Percentiles rank a stretch among this genome's conserved stretches.
phyloP scores from a whole-genome alignment of 2,888 invertebrate genomes.

The Clitarchus hookeri region DNA sequence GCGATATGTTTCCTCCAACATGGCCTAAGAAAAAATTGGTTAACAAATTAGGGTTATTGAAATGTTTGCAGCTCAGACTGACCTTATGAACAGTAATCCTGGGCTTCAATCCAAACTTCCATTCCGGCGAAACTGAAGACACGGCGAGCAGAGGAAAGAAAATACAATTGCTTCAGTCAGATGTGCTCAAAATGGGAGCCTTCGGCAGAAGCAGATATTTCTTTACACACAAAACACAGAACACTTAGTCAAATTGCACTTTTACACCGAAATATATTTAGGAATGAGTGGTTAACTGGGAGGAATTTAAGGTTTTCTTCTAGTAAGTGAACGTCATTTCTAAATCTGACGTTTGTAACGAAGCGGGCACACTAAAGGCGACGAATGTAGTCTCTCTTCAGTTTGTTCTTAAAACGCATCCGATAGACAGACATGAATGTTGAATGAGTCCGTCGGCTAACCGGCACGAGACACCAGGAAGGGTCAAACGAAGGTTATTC shows the following conservation, averaged over 20 bases:
- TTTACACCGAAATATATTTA: not conserved
- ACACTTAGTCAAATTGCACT: not conserved
- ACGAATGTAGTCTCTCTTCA: not conserved
- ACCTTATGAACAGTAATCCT: slow-evolving; percentile 9
- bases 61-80: not conserved
- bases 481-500: not conserved
- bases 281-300: not conserved
- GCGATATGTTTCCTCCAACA: too few species aligned
- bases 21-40: too few species aligned
- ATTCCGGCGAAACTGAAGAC: not conserved
- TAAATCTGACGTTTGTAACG: not conserved
- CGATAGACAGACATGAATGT: not conserved
- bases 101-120: slow-evolving; percentile 4
- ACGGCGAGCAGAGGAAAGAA: not conserved
- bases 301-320: not conserved
- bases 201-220: not conserved
- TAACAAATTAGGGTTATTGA: too few species aligned
- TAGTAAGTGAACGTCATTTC: not conserved
- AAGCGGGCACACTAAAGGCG: not conserved
- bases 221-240: not conserved
- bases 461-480: not conserved
- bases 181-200: not conserved
- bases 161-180: not conserved
- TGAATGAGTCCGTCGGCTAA: not conserved
- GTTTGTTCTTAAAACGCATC: not conserved